These are phyloP conservation scores for Pristionchus exspectatus DNA, from an alignment of 2,888 invertebrate species.

Conservation along the genomic window DNA sequence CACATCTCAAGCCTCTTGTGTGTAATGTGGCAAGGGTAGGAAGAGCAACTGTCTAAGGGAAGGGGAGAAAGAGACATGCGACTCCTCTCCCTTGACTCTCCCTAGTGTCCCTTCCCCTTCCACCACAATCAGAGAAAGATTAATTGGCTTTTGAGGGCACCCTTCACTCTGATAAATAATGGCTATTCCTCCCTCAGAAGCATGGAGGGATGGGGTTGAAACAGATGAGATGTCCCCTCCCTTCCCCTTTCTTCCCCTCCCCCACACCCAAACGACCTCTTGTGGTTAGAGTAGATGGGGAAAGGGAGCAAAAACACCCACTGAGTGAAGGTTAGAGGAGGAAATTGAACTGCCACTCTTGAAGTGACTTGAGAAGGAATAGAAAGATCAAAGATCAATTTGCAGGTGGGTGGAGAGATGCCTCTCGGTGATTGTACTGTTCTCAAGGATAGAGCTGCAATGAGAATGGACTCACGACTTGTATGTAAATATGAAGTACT, in stretches of 20 bases:
- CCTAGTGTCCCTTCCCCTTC: background rate
- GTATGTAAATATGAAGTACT: slow-evolving; percentile 78
- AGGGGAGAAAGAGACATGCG: background rate
- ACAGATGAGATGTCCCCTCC: background rate
- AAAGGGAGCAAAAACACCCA: background rate
- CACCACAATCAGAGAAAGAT: slow-evolving; percentile 9
- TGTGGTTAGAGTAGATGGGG: slow-evolving; percentile 35
- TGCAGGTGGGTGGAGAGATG: slow-evolving; percentile 77
- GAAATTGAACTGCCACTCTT: slow-evolving; percentile 29
- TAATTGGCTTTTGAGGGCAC: slow-evolving; percentile 20
- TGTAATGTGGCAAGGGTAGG: background rate
- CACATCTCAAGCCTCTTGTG: slow-evolving; percentile 5
- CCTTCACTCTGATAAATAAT: slow-evolving; percentile 34
- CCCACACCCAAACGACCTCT: slow-evolving; percentile 28
- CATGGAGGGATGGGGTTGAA: slow-evolving; percentile 33
- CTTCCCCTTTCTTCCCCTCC: background rate
- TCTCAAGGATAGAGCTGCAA: slow-evolving; percentile 73
- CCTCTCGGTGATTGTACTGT: slow-evolving; percentile 74
- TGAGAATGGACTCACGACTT: slow-evolving; percentile 75
- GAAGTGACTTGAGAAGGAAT: background rate
- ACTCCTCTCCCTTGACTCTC: background rate
- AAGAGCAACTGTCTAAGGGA: slow-evolving; percentile 22
- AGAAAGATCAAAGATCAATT: slow-evolving; percentile 6
- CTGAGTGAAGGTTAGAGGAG: slow-evolving; percentile 20
- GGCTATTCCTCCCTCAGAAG: slow-evolving; percentile 11